These are phyloP conservation scores for Phycodurus eques DNA, from an alignment of 2,113 vertebrate genomes.

Conservation along the genomic window DNA sequence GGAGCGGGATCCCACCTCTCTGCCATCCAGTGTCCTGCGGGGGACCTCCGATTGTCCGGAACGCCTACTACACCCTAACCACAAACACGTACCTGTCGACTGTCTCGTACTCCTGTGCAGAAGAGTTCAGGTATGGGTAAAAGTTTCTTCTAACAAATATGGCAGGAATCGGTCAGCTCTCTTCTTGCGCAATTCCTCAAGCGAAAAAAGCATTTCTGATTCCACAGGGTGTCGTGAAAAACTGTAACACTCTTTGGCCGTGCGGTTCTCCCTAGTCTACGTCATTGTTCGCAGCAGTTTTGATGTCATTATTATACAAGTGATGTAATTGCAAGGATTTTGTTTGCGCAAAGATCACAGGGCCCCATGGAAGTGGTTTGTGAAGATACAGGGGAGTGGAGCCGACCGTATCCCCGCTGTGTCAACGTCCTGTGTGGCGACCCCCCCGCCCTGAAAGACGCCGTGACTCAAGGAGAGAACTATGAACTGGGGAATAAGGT, in stretches of 20 bases:
- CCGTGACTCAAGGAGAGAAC: conserved; percentile 74
- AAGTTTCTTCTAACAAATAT: too few relatives aligned
- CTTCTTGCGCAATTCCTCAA: too few relatives aligned
- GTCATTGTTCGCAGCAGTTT: not conserved
- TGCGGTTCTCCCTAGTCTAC: too few relatives aligned
- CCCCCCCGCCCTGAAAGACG: conserved; percentile 83
- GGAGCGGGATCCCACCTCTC: conserved; percentile 79
- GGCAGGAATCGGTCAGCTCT: too few relatives aligned
- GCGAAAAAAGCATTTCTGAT: too few relatives aligned
- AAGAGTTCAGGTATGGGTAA: conserved; percentile 87
- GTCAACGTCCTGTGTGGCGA: conserved; percentile 77
- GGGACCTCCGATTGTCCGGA: conserved; percentile 70
- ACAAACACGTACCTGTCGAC: conserved; percentile 83
- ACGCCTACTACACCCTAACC: conserved; percentile 77
- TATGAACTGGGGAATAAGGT: conserved; percentile 84
- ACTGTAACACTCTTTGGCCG: too few relatives aligned
- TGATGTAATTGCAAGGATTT: conserved; percentile 6
- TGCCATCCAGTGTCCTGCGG: conserved; percentile 86
- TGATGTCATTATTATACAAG: not conserved
- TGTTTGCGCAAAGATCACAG: conserved; percentile 79
- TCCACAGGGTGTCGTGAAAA: too few relatives aligned
- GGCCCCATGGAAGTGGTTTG: conserved; percentile 82
- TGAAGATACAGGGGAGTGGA: conserved; percentile 85
- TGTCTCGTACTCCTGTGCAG: conserved; percentile 80
- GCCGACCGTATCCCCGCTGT: conserved; percentile 79